These are phyloP conservation scores for Eristalinus aeneus DNA, from an alignment of 2,888 invertebrate genomes.

Conservation along the genomic window DNA sequence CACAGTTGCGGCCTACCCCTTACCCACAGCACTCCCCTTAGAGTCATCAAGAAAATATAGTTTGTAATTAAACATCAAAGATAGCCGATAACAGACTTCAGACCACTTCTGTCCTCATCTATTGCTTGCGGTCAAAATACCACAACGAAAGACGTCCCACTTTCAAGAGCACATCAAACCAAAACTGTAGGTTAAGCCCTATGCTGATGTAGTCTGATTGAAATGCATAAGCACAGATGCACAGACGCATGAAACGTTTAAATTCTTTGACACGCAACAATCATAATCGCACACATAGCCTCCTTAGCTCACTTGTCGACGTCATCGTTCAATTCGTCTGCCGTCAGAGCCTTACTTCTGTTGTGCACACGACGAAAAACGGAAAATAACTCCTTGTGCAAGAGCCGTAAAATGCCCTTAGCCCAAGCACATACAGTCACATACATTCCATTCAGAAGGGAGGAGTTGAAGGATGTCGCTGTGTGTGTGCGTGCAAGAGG, in stretches of 20 bases:
- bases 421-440: conserved; percentile 10
- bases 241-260: conserved; percentile 11
- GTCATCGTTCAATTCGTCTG: conserved; percentile 27
- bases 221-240: conserved; percentile 8
- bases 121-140: conserved; percentile 22
- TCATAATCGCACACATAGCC: conserved; percentile 60
- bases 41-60: not conserved
- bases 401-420: conserved; percentile 44
- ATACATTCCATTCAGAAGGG: conserved; percentile 17
- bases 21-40: not conserved
- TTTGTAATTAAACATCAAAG: conserved; percentile 20
- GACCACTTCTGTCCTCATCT: conserved; percentile 22
- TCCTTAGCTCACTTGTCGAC: conserved; percentile 32
- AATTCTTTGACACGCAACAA: conserved; percentile 67
- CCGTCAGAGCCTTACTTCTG: conserved; percentile 24
- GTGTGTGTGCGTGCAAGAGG: conserved; percentile 10
- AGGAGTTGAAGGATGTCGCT: not conserved
- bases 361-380: conserved; percentile 22
- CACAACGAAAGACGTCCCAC: conserved; percentile 17
- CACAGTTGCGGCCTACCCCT: not conserved
- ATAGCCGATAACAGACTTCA: conserved; percentile 33
- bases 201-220: conserved; percentile 39
- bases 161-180: not conserved
- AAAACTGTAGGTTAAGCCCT: conserved; percentile 36
- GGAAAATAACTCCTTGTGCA: conserved; percentile 30